Base-by-base conservation (phyloP, 2,888 invertebrate genomes). In the Stenchaetothrips biformis region DNA sequence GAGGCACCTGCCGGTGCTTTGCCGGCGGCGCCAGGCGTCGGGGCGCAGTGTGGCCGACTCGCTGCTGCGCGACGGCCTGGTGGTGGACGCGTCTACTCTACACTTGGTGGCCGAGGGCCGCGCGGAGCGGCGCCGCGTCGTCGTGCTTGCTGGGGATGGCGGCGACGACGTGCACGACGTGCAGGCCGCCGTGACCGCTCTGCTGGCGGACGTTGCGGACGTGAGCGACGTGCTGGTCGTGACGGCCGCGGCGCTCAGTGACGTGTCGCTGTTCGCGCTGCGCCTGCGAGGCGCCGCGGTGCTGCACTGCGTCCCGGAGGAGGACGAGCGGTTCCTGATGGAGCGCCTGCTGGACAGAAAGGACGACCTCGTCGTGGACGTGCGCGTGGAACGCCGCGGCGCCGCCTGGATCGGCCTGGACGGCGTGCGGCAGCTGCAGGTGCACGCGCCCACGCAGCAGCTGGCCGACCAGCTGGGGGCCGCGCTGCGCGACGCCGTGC, bases 361-460 rank as follows among this genome's bases (percentile, higher is more conserved):
- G 7, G 67, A 21, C 21, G 67, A 11, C 25, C 21, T 25, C 7
- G 67, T 11, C 11, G 67, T 74, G 21, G 67, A 74, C 21, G 67
- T 74, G 7, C 67, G 67, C 67, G 67, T 7, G 25, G 25, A 9
- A 25, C 21, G 7, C 21, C 67, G 25, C 21, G n/a, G 21, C 25
- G 21, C 67, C 21, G 67, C 67, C 21, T 74, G 67, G 67, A 25
- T 74, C 21, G 67, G 67, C 21, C 67, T 74, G 67, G 8, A 21
- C 67, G 67, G 67, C 21, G 25, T 74, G 21, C 67, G 67, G 25
- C 67, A 74, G 67, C 67, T 74, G 67, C 67, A 74, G 67, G 21
- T 74, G 67, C 67, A 74, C 67, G 67, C 67, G 25, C 67, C 67
- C 67, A 74, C 67, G 7, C 67, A 74, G 67, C 67, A 74, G 67